Evolutionary conservation across 2,888 invertebrate genomes (phyloP).

Genomic region (Caenorhabditis angaria): DNA sequence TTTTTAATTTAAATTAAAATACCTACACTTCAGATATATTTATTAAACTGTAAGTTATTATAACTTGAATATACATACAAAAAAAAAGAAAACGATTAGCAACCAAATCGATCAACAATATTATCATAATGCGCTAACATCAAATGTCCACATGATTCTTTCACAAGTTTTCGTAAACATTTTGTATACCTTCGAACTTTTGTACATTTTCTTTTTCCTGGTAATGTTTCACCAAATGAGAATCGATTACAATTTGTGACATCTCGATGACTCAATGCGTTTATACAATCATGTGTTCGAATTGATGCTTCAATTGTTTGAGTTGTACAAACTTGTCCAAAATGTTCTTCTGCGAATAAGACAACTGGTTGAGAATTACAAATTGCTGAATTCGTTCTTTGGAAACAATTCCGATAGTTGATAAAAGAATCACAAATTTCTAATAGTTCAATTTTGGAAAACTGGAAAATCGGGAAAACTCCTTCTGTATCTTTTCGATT

Average conservation of each 20-base stretch:
- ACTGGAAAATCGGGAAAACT: constrained; percentile 39
- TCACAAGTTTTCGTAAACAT: constrained; percentile 33
- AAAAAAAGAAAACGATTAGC: constrained; percentile 12
- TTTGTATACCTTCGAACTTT: constrained; percentile 38
- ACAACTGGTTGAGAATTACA: constrained; percentile 28
- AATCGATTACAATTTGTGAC: constrained; percentile 25
- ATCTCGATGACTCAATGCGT: constrained; percentile 16
- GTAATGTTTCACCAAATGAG: constrained; percentile 34
- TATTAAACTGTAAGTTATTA: not conserved
- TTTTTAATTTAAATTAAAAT: too few relatives aligned
- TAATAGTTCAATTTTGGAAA: constrained; percentile 38
- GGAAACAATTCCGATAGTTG: constrained; percentile 33
- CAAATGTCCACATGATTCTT: constrained; percentile 28
- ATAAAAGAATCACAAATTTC: constrained; percentile 39
- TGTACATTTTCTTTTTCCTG: constrained; percentile 38
- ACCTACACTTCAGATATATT: too few relatives aligned
- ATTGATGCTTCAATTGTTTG: constrained; percentile 36
- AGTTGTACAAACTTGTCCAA: constrained; percentile 35
- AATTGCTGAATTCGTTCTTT: constrained; percentile 19
- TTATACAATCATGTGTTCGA: constrained; percentile 35
- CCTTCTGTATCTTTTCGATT: constrained; percentile 42
- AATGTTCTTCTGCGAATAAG: constrained; percentile 35
- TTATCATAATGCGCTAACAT: constrained; percentile 43
- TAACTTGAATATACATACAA: not conserved
- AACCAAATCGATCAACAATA: constrained; percentile 40